Evolutionary conservation across 2,113 vertebrate genomes (phyloP), one percentile per base, ranked within the genome.

Genomic region (Anhinga rufa): DNA sequence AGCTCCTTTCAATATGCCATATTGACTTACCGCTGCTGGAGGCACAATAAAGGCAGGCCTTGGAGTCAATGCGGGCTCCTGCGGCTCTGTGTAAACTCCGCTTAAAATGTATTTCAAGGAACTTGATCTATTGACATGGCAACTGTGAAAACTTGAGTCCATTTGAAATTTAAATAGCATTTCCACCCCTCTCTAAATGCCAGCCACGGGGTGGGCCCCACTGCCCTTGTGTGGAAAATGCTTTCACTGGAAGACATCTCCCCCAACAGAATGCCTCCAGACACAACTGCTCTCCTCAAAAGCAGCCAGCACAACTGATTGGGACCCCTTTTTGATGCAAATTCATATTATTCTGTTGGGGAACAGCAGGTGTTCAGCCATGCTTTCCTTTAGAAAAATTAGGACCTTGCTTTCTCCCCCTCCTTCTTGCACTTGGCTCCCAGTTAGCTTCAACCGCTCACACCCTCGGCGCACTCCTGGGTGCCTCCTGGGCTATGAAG

Each of bases 131-230:
- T 97, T 96, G 96, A 96, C 96, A 96, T 82, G 95, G 95, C 91
- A 95, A 96, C 96, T 97, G 93, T 94, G 92, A 95, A 95, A 96
- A 97, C 92, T 92, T 91, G 78, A 88, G 96, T 75, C 96, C 96
- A 93, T 97, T 97, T 97, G 96, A 97, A 98, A 97, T 97, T 97
- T 96, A 97, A 98, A 97, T 96, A 90, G 93, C 93, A 90, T 95
- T 96, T 97, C 96, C 85, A 95, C 92, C 88, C 95, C 87, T 88
- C 92, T 80, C 70, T 92, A 95, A 97, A 95, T 96, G 93, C 93
- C 94, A 92, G 89, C 82, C 77, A 0, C 29, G 5, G 92, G 96
- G 90, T 96, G 93, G 92, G 95, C 95, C 95, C 90, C 93, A 94
- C 6, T 0, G 88, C 76, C 91, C 5, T 95, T 96, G 91, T 95